Evolutionary conservation across 2,113 vertebrate genomes (phyloP).

Genomic region (Bombycilla garrulus): DNA sequence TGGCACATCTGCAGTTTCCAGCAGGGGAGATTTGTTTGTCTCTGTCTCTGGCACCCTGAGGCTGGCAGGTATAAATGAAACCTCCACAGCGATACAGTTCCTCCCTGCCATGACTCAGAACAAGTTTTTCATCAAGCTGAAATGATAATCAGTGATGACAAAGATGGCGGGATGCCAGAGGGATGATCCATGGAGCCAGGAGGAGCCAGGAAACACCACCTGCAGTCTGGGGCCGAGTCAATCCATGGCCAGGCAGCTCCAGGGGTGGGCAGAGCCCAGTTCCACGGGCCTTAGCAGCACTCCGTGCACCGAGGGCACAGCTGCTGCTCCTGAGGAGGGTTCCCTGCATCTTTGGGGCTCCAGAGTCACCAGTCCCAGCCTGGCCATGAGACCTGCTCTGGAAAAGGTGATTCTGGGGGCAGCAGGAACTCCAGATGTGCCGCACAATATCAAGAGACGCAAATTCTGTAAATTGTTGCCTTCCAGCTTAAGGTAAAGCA

Average conservation of each 20-base stretch:
- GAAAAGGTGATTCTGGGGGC: not conserved
- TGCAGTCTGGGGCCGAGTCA: not conserved
- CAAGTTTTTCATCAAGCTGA: not conserved
- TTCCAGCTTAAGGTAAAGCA: not conserved
- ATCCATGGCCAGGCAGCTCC: not conserved
- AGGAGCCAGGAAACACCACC: not conserved
- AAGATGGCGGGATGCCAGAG: constrained; percentile 1
- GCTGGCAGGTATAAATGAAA: not conserved
- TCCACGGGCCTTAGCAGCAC: not conserved
- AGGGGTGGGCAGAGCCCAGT: not conserved
- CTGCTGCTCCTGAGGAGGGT: not conserved
- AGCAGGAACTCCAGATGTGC: not conserved
- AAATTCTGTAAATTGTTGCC: not conserved
- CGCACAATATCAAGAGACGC: accelerated
- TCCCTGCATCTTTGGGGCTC: not conserved
- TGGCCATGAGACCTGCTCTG: not conserved
- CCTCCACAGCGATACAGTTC: not conserved
- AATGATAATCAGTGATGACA: not conserved
- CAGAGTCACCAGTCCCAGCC: not conserved
- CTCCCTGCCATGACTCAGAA: constrained; percentile 5
- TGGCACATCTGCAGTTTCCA: not conserved
- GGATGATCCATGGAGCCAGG: not conserved
- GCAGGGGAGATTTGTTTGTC: not conserved
- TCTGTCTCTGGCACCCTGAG: not conserved
- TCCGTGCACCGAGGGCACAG: accelerated